Percentiles rank a stretch among this genome's conserved stretches.
These are phyloP conservation scores for Eristalis intricaria DNA, from an alignment of 2,888 invertebrate genomes.

Conservation along the genomic window DNA sequence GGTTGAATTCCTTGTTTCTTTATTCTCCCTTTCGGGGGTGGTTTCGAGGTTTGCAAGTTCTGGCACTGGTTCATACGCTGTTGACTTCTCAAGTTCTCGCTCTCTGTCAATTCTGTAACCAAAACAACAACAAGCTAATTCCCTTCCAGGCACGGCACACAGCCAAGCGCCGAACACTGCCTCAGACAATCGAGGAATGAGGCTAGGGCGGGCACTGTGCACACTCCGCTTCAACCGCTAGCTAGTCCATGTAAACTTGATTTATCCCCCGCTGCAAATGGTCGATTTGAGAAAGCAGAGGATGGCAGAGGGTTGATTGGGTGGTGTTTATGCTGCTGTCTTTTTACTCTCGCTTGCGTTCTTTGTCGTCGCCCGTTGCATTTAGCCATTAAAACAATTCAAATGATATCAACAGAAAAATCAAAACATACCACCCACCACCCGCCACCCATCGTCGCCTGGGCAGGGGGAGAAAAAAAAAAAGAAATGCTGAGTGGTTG, in stretches of 20 bases:
- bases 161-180: not conserved
- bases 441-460: not conserved
- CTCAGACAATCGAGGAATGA: constrained; percentile 30
- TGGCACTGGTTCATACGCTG: not conserved
- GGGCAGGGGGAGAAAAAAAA: not conserved
- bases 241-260: constrained; percentile 32
- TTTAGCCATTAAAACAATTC: constrained; percentile 45
- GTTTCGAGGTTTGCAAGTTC: not conserved
- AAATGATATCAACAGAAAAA: constrained; percentile 54
- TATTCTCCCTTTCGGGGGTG: constrained; percentile 41
- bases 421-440: not conserved
- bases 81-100: constrained; percentile 41
- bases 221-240: constrained; percentile 20
- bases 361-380: constrained; percentile 15
- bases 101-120: constrained; percentile 32
- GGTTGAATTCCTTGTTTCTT: constrained; percentile 12
- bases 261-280: constrained; percentile 34
- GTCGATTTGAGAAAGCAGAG: constrained; percentile 19
- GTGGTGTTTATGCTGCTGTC: constrained; percentile 29
- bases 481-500: not conserved
- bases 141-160: constrained; percentile 15
- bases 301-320: constrained; percentile 4
- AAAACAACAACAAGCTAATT: constrained; percentile 62
- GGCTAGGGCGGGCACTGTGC: not conserved
- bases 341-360: not conserved